Percentiles rank a stretch among this genome's conserved stretches.
phyloP scores from a whole-genome alignment of 2,888 invertebrate genomes.

The Torymus aiolomorphi region DNA sequence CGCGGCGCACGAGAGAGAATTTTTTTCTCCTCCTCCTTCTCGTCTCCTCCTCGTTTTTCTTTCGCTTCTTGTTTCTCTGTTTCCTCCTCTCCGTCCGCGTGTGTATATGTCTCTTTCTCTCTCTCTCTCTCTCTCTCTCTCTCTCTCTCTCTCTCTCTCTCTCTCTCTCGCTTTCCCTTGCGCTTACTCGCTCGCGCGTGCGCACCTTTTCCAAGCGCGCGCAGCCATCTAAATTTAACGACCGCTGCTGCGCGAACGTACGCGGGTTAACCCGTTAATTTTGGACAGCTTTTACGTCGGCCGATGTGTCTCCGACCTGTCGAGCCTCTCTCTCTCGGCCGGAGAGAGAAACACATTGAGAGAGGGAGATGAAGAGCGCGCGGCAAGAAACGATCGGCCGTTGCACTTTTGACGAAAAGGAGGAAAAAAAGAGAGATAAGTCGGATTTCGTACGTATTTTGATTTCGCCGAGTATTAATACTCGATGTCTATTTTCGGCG shows the following conservation, averaged over 20 bases:
- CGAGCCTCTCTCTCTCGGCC: slow-evolving; percentile 44
- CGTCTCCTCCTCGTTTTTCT: slow-evolving; percentile 48
- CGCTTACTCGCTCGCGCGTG: slow-evolving; percentile 50
- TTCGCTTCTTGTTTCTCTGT: slow-evolving; percentile 32
- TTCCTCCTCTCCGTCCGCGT: slow-evolving; percentile 32
- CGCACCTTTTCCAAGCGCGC: slow-evolving; percentile 64
- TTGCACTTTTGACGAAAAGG: slow-evolving; percentile 58
- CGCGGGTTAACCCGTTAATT: slow-evolving; percentile 65
- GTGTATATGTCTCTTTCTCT: background rate
- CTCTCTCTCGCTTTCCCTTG: slow-evolving; percentile 34
- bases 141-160: slow-evolving; percentile 42
- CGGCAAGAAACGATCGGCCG: slow-evolving; percentile 59
- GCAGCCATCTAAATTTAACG: slow-evolving; percentile 69
- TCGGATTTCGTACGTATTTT: background rate
- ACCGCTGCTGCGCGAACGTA: slow-evolving; percentile 60
- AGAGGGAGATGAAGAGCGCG: slow-evolving; percentile 50
- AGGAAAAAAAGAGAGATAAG: background rate
- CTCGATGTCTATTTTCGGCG: too few species aligned
- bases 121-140: slow-evolving; percentile 33
- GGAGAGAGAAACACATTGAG: background rate
- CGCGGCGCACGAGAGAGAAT: slow-evolving; percentile 45
- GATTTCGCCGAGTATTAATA: background rate
- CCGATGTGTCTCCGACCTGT: slow-evolving; percentile 63
- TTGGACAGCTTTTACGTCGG: slow-evolving; percentile 64
- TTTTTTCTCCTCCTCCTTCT: slow-evolving; percentile 50